Evolutionary conservation across 2,888 invertebrate genomes (phyloP), one percentile per base, ranked within the genome.

Genomic region (Tenthredo amoena): DNA sequence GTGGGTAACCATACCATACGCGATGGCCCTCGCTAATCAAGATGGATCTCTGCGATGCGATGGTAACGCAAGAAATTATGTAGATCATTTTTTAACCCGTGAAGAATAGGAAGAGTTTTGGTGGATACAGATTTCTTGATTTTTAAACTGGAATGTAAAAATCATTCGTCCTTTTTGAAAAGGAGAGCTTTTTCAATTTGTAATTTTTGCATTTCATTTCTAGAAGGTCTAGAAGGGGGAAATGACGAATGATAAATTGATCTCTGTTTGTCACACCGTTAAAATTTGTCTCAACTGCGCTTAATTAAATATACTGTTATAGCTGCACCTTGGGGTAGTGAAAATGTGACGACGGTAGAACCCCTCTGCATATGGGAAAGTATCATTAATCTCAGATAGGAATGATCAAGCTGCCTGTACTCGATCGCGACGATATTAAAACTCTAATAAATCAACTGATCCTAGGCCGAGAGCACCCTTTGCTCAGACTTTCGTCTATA

Each of bases 371-470:
- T 58, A 58, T 83, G 83, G n/a, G 15, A 47, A 10, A 47, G 71
- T 62, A 21, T 83, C 83, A 83, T 83, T 83, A 83, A 83, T 83
- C 83, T 83, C 47, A 21, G 47, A 0, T n/a, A 83, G 71, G 83
- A 81, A 81, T 62, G 83, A 83, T 71, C 68, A 47, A 50, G 68
- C 47, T 47, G 31, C 71, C 84, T 15, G 62, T 12, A 84, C 84
- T 74, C 85, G 85, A 81, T 81, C 76, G 68, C 15, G 79, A 58
- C 50, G 85, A 86, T 86, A 85, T 85, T 81, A 86, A 84, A 84
- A 84, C 26, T 81, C 76, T 62, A 65, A 86, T 86, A 86, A 86
- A 86, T 86, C 86, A 86, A 79, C 84, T 34, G 58, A 68, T 86
- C 21, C 79, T 47, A 81, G 83, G 50, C 83, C 26, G 15, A 68